Base-by-base conservation (phyloP, 2,113 vertebrate species). In the Callipepla californica region DNA sequence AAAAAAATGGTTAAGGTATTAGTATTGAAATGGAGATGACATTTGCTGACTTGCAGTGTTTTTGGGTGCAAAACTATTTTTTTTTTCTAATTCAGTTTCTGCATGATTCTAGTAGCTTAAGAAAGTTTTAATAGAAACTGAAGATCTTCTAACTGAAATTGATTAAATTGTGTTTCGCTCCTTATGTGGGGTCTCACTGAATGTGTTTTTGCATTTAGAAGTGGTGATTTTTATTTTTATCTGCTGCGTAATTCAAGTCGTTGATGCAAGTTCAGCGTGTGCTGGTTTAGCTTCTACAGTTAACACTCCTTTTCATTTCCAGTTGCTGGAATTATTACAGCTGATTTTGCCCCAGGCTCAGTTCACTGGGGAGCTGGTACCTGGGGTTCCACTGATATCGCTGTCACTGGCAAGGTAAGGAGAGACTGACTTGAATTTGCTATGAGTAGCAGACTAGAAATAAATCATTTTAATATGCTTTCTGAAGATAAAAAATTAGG, bases 371-470 rank as follows among this genome's bases (percentile, higher is more conserved):
- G 98, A 97, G 97, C 97, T 42, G 97, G 98, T 95, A 98, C 98
- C 94, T 98, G 98, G 98, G 98, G 98, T 94, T 98, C 98, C 50
- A 98, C 98, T 98, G 98, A 98, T 97, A 98, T 99, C 95, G 98
- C 98, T 96, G 95, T 98, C 96, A 97, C 97, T 95, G 97, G 98
- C 86, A 98, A 98, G 98, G 98, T 98, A 96, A 97, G 95, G 78
- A 81, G 74, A 95, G 93, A 62, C 40, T 95, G 94, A 85, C 84
- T 95, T 94, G 97, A 86, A 91, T 90, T 95, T n/a, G 3, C 86
- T 90, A 75, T 90, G 92, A 94, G 84, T 80, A 95, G 51, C 89
- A 76, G 83, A 68, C 87, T 84, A 76, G 87, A 90, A 94, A 94
- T 80, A 89, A 91, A 88, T 87, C 75, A 95, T 96, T 95, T 94